Conservation (phyloP, 2,797 vertebrate species). For the Odontamblyopus lacepedii region DNA sequence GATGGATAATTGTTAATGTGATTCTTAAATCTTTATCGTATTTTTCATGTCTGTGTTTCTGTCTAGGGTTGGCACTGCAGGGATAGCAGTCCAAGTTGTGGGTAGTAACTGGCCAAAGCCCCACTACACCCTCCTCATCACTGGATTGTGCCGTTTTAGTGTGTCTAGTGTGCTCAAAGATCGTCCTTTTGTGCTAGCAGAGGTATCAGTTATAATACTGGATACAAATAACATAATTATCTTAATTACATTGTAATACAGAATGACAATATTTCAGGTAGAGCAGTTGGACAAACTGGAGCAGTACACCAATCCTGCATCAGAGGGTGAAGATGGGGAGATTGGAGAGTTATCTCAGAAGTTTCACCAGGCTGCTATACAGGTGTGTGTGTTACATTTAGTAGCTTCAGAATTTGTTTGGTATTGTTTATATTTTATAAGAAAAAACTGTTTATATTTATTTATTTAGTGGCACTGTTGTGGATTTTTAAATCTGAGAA, state of each 20-base stretch:
- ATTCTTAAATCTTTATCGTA: neutral
- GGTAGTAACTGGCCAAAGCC: constrained; percentile 99
- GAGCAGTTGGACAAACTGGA: constrained; percentile 93
- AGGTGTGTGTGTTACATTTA: constrained; percentile 72
- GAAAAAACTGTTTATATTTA: no score
- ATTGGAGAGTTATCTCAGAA: constrained; percentile 87
- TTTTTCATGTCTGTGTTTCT: neutral
- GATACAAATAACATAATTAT: no score
- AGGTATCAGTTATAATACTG: constrained; percentile 51
- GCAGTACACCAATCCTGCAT: constrained; percentile 75
- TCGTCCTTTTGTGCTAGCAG: constrained; percentile 88
- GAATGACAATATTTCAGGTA: constrained; percentile 65
- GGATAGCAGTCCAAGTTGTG: constrained; percentile 91
- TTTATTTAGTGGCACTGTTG: no score
- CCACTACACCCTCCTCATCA: constrained; percentile 93
- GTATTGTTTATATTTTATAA: no score
- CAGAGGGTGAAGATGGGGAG: constrained; percentile 74
- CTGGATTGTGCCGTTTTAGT: constrained; percentile 91
- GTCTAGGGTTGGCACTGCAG: constrained; percentile 90
- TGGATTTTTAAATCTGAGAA: no score
- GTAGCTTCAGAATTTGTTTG: neutral
- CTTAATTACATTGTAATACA: neutral
- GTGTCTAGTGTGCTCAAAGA: constrained; percentile 86
- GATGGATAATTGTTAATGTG: no score
- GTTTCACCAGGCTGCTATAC: constrained; percentile 91